Base-by-base conservation (phyloP, 2,113 vertebrate species). In the Hymenochirus boettgeri region DNA sequence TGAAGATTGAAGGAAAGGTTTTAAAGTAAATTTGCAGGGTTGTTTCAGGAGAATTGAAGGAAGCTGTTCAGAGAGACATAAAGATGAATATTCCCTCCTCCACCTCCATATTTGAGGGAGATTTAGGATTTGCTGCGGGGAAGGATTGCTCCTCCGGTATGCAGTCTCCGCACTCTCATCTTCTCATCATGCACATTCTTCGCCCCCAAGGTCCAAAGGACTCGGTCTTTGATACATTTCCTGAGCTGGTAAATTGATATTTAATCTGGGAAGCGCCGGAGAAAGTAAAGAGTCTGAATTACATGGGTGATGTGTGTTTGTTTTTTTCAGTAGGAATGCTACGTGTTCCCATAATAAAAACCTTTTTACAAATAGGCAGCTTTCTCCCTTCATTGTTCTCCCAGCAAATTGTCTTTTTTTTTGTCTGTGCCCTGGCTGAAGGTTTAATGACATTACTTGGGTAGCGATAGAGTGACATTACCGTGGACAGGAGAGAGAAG, bases 391-490 rank as follows among this genome's bases (percentile, higher is more conserved):
- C 64, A 66, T 66, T 66, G 64, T 58, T 52, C 64, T 46, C 64
- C 22, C 23, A 31, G 64, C 63, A 57, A 39, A 50, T 66, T 51
- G 63, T 66, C 56, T 66, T 56, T 57, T 55, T 66, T 24, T 33
- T n/a, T n/a, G n/a, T n/a, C n/a, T 35, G 54, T 51, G 54, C 54
- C 63, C 42, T 23, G 64, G 64, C 64, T 59, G 64, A 58, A 58
- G 64, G 64, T 58, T 66, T 66, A 66, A 66, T 66, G 64, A 51
- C 64, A 66, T 66, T 66, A 59, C 64, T 51, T 33, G 55, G 64
- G 55, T 56, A 46, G 64, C 54, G 25, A 11, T 19, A 18, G 25
- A 27, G 52, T 56, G 25, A 58, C 64, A 66, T 66, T 66, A 66
- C 25, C 55, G 31, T 22, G 29, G 64, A 52, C 31, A 46, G 64